Base-by-base conservation (phyloP, 1,140 invertebrate genomes). In the Cheumatopsyche charites region DNA sequence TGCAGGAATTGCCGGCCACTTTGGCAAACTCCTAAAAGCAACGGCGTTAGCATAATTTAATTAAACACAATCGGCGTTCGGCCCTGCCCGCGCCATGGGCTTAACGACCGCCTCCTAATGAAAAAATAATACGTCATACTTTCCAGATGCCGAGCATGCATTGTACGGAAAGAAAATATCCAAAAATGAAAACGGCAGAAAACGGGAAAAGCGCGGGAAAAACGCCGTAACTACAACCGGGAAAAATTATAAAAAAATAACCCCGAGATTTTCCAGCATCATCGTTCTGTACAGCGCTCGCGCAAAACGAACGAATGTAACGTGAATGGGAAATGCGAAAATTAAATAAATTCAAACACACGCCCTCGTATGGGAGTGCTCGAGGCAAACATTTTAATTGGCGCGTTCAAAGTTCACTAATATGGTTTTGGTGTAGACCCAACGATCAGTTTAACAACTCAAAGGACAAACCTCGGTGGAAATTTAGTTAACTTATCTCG, bases 11-110 rank as follows among this genome's bases (percentile, higher is more conserved):
- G 41, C 42, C 49, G 15, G 55, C 26, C 67, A 55, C 25, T 69
- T 69, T 69, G 26, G 47, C 49, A 26, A 69, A 69, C 67, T 58
- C 55, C 41, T 55, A 55, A 69, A 69, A 58, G 67, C 67, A 55
- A 55, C 67, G 67, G 29, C 26, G 47, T 58, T 69, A 55, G 67
- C 67, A 69, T 69, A 69, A 69, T 69, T 69, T 55, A 69, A 69
- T 69, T 69, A 69, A 55, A 58, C 67, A 58, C 67, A 69, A 69
- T 69, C 49, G 67, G 67, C 43, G 67, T 58, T 58, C 25, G 67
- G 47, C 25, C 67, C 25, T 36, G 49, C 21, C 49, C 4, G 26
- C 7, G 52, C 47, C 47, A 17, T 7, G 47, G 15, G 47, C 47
- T 52, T 52, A 52, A 17, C 47, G 47, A 17, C 47, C n/a, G 45